Percentiles rank a stretch among this genome's conserved stretches.
Conservation (phyloP, 1,140 invertebrate species). For the Tetraneura akinire region DNA sequence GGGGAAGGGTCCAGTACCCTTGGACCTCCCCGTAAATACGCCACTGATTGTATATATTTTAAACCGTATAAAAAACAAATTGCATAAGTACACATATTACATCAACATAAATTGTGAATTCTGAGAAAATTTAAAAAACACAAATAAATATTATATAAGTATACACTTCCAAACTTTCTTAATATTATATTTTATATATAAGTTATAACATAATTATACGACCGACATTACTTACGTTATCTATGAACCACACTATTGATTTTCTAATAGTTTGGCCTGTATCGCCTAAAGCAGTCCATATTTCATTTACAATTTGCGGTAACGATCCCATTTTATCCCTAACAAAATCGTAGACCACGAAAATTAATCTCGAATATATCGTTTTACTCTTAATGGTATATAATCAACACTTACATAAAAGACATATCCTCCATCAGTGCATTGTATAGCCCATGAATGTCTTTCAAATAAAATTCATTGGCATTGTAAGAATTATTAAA, state of each 20-base stretch:
- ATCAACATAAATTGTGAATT: no score
- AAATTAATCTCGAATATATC: background rate
- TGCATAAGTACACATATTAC: no score
- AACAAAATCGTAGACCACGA: background rate
- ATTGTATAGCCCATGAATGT: conserved; percentile 69
- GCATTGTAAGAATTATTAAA: conserved; percentile 75
- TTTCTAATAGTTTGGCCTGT: conserved; percentile 75
- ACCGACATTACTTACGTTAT: conserved; percentile 61
- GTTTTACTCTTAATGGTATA: background rate
- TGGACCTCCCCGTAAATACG: no score
- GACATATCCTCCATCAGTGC: conserved; percentile 76
- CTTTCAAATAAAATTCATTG: conserved; percentile 81
- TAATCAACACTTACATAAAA: conserved; percentile 59
- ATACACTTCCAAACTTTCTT: no score
- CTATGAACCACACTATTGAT: conserved; percentile 73
- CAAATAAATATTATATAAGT: no score
- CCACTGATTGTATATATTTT: no score
- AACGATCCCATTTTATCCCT: conserved; percentile 74
- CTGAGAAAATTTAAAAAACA: no score
- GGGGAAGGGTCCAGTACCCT: no score
- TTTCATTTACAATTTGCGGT: conserved; percentile 76
- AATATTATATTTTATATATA: no score
- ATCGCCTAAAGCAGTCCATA: conserved; percentile 81
- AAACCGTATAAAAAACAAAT: no score
- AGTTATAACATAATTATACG: conserved; percentile 28